Evolutionary conservation across 2,113 vertebrate genomes (phyloP).

Genomic region (Gopherus flavomarginatus): DNA sequence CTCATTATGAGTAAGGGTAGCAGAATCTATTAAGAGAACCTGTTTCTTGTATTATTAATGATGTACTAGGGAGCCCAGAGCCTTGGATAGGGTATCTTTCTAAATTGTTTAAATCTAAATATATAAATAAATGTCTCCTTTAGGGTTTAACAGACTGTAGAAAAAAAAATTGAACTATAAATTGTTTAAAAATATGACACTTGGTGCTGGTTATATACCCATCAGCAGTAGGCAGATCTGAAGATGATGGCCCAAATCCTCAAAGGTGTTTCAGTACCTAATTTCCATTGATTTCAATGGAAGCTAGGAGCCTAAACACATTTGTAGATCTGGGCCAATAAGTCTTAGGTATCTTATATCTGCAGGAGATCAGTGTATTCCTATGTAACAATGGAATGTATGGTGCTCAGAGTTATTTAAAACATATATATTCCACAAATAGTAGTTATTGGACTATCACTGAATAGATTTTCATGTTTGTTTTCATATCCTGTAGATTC

Average conservation of each 20-base stretch:
- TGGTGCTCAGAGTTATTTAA: background rate
- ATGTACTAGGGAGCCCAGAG: accelerated
- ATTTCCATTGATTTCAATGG: background rate
- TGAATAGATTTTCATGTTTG: accelerated
- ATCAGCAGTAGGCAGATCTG: background rate
- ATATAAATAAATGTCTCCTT: too few species aligned
- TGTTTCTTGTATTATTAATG: accelerated
- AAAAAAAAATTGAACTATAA: too few species aligned
- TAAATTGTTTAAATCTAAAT: too few species aligned
- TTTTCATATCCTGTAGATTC: accelerated
- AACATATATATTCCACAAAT: background rate
- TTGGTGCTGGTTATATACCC: background rate
- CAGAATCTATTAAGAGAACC: background rate
- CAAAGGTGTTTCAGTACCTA: background rate
- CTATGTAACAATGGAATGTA: background rate
- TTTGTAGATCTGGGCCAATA: background rate
- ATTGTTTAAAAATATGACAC: background rate
- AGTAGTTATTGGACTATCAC: accelerated
- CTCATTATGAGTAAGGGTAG: accelerated
- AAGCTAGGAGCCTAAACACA: background rate
- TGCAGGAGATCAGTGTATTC: background rate
- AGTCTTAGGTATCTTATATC: background rate
- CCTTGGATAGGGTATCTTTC: too few species aligned
- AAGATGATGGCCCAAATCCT: background rate
- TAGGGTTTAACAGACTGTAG: too few species aligned